Evolutionary conservation across 2,888 invertebrate species (phyloP).

Genomic region (Brachyopa scutellaris): DNA sequence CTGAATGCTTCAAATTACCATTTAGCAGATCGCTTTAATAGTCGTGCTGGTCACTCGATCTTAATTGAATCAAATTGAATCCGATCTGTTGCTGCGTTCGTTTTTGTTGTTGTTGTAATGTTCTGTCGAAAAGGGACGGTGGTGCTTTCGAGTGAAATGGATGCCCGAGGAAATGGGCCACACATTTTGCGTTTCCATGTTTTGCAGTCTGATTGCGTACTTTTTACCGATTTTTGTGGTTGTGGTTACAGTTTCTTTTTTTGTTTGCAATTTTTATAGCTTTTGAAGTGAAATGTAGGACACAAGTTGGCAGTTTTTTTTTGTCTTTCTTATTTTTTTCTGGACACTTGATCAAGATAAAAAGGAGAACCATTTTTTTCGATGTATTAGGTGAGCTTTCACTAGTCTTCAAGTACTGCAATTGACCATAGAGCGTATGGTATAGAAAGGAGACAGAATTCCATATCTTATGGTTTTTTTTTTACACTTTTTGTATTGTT

Average conservation of each 20-base stretch:
- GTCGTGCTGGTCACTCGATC: conserved; percentile 35
- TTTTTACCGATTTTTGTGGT: background rate
- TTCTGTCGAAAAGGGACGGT: conserved; percentile 41
- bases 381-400: conserved; percentile 6
- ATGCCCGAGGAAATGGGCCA: conserved; percentile 60
- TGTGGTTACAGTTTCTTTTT: background rate
- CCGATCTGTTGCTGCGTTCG: conserved; percentile 19
- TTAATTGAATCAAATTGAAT: conserved; percentile 51
- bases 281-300: conserved; percentile 29
- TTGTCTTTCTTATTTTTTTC: background rate
- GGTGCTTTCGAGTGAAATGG: conserved; percentile 26
- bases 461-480: background rate
- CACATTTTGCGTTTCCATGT: conserved; percentile 10
- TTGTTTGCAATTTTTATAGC: conserved; percentile 15
- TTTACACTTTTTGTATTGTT: too few relatives aligned
- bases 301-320: background rate
- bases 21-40: conserved; percentile 38
- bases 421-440: conserved; percentile 14
- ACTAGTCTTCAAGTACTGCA: background rate
- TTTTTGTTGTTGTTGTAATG: conserved; percentile 8
- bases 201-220: conserved; percentile 13
- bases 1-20: conserved; percentile 22
- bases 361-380: background rate
- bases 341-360: background rate
- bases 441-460: background rate